Conservation (phyloP, 2,113 vertebrate genomes). For the Salvator merianae region DNA sequence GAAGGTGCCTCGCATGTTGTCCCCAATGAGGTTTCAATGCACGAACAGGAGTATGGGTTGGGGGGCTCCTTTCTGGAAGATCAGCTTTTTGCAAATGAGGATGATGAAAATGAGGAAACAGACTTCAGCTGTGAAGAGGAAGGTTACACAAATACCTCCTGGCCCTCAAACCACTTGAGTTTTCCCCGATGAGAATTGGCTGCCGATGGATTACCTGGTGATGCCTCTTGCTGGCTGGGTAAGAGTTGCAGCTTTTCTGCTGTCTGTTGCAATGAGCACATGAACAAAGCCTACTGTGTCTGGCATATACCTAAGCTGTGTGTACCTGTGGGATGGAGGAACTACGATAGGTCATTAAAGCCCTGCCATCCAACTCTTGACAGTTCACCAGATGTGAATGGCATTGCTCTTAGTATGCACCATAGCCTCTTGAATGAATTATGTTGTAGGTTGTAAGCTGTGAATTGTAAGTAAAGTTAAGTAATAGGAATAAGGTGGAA, state of each 20-base stretch:
- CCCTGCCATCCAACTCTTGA: neutral
- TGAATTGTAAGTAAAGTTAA: neutral
- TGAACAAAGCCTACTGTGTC: neutral
- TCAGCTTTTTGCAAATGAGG: conserved; percentile 82
- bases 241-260: too few species aligned
- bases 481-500: neutral
- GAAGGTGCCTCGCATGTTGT: conserved; percentile 88
- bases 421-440: neutral
- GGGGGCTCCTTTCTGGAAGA: conserved; percentile 80
- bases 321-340: neutral
- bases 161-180: conserved; percentile 18
- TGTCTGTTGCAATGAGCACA: neutral
- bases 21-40: conserved; percentile 82
- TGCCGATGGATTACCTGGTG: fast-evolving
- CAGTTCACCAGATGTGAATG: neutral
- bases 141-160: fast-evolving
- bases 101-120: conserved; percentile 60
- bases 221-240: neutral
- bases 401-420: neutral
- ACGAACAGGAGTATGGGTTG: conserved; percentile 87
- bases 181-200: conserved; percentile 16
- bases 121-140: neutral
- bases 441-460: neutral
- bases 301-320: neutral
- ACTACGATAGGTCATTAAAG: neutral